Evolutionary conservation across 2,888 invertebrate species (phyloP).

Genomic region (Pollenia griseotomentosa): DNA sequence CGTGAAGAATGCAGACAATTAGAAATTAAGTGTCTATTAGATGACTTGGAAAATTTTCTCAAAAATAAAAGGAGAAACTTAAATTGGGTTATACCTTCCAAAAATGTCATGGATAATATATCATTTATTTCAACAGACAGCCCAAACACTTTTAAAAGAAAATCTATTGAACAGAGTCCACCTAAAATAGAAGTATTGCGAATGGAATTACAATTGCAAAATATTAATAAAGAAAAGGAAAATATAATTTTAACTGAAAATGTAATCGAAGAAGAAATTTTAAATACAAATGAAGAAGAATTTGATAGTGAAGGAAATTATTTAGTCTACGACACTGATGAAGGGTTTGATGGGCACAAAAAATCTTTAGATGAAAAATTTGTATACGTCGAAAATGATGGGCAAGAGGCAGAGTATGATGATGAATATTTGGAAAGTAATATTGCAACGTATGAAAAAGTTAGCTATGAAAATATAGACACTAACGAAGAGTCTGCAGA

Average conservation of each 20-base stretch:
- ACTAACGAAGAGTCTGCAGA: slow-evolving; percentile 56
- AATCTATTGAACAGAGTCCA: not conserved
- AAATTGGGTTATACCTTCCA: too few relatives aligned
- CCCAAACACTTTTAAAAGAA: not conserved
- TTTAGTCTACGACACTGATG: slow-evolving; percentile 56
- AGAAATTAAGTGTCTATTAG: slow-evolving; percentile 77
- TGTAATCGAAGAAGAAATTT: not conserved
- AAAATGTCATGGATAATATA: not conserved
- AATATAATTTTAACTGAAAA: slow-evolving; percentile 30
- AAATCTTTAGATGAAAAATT: slow-evolving; percentile 10
- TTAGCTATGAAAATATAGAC: slow-evolving; percentile 62
- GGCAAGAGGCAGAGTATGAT: slow-evolving; percentile 33
- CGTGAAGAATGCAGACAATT: slow-evolving; percentile 78
- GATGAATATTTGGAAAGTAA: slow-evolving; percentile 47
- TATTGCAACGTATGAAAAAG: slow-evolving; percentile 39
- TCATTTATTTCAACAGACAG: not conserved
- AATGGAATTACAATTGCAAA: not conserved
- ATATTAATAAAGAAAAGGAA: slow-evolving; percentile 12
- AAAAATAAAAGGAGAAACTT: slow-evolving; percentile 42
- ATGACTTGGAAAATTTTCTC: slow-evolving; percentile 79
- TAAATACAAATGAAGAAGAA: slow-evolving; percentile 44
- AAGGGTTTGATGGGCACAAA: slow-evolving; percentile 37
- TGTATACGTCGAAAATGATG: not conserved
- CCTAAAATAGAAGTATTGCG: slow-evolving; percentile 25
- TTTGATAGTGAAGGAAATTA: slow-evolving; percentile 61